Evolutionary conservation across 1,140 invertebrate genomes (phyloP), one percentile per base, ranked within the genome.

Genomic region (Holotrichia oblita): DNA sequence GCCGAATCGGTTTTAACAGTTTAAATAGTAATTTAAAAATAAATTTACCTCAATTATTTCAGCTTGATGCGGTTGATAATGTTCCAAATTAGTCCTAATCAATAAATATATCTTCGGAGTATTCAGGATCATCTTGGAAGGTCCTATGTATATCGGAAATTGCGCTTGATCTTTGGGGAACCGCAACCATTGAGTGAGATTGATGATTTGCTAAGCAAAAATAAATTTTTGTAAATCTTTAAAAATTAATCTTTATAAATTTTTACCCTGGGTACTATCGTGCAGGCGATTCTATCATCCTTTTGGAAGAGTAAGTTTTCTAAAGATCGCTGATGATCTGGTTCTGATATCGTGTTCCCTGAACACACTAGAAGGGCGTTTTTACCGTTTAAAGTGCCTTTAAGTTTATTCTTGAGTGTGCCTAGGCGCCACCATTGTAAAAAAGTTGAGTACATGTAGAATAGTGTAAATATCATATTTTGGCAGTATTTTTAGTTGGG

Each of bases 371-470:
- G 61, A 10, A 87, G 79, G 1, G 86, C 84, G 76, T 87, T 87
- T 40, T 85, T 81, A 6, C 79, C 72, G 77, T 83, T 85, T 10
- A 87, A 77, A 3, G 85, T 86, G 0, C 85, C 85, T 44, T 78
- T 83, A 1, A 87, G 78, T 79, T 86, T 86, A 72, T 84, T 85
- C 40, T 80, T 80, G 2, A 92, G 85, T n/a, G 88, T 87, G 76
- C 88, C 89, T 17, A 93, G 86, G 78, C 91, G 88, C 89, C 91
- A 92, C 80, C 92, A 90, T 83, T 93, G 92, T 77, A 93, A 81
- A 84, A 91, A 89, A 12, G 92, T 93, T 40, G 92, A 90, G 83
- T 92, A 89, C 88, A 92, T 89, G 83, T 93, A 93, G 86, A 91
- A 91, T 40, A 93, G 81, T 27, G 92, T 93, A 75, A 93, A 86